Evolutionary conservation across 2,888 invertebrate species (phyloP), one percentile per base, ranked within the genome.

Genomic region (Elysia crispata): DNA sequence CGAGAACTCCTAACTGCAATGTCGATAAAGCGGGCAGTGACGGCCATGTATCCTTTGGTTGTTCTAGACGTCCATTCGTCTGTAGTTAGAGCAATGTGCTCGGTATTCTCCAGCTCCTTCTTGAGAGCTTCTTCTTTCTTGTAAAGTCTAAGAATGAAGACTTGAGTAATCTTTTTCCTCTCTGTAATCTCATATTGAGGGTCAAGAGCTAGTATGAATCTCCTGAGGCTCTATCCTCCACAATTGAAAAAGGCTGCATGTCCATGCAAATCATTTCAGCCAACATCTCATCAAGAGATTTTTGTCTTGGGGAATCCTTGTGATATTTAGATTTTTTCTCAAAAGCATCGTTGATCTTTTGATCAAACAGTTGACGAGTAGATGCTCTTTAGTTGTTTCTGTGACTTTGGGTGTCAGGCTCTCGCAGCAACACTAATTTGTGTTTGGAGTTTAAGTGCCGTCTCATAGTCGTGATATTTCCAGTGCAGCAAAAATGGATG

Each of bases 261-360:
- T 60, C 60, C 3, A 5, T 15, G 6, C 3, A 3, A 3, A 60
- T 15, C 60, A 60, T 60, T 3, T 8, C 5, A 15, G 15, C n/a
- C 5, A 60, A 23, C 60, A 15, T 6, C 6, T 60, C 15, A 15
- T 60, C 60, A 60, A 60, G 54, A 54, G 54, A 13, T 54, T 54
- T 54, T 54, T 54, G 54, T 54, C 54, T 54, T 54, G 54, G 54
- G 54, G 54, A 54, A 54, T 54, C 54, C 54, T 54, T 54, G 54
- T 54, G 54, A 54, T 54, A 54, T 54, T 54, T 54, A 54, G 54
- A 54, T 54, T 54, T 54, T 54, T 20, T 54, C 54, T 54, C 54
- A 54, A 54, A 54, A 54, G 54, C 54, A 54, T 54, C 54, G 54
- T 54, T 54, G 54, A 54, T 54, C 54, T 54, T 54, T 54, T 54